Evolutionary conservation across 1,140 invertebrate genomes (phyloP), one percentile per base, ranked within the genome.

Genomic region (Phenacoccus solenopsis): DNA sequence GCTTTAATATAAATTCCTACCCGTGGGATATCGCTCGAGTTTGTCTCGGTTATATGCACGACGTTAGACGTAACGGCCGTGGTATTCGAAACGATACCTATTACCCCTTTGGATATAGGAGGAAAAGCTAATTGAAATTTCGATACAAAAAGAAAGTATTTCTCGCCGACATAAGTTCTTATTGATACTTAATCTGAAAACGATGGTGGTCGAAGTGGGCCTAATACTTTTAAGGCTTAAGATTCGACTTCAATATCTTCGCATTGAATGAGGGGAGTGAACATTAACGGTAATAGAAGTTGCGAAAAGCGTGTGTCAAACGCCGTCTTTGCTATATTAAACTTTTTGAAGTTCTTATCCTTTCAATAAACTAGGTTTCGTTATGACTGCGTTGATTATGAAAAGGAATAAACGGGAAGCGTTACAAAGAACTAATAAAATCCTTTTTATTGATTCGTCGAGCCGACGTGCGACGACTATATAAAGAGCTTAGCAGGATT

Each of bases 281-380:
- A 49, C 38, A 49, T 49, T 49, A 49, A 49, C 38, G 38, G 38
- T 49, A 49, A 49, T 49, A 49, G 38, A 49, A 49, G 38, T 49
- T 49, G 5, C 13, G 38, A 49, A 49, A 49, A 49, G 4, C 38
- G 38, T 49, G 38, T 49, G 38, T 49, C 38, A 49, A 49, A 49
- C 20, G 38, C 38, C 38, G 38, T 49, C 38, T 49, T 49, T 49
- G 38, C 38, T 49, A 49, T 49, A 49, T 49, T 49, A 49, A 49
- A 49, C 38, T 49, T 49, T 49, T 49, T 10, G 20, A 49, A 49
- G 13, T 49, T n/a, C 20, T 49, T 49, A 16, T 32, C 38, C 38
- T n/a, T 49, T 49, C 38, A 49, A 49, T 49, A 49, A 49, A 49
- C 38, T 49, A 4, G 38, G 38, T 49, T 49, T 49, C 38, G 38